Percentiles rank a stretch among this genome's conserved stretches.
These are phyloP conservation scores for Electrophaes corylata DNA, from an alignment of 2,888 invertebrate species.

Conservation along the genomic window DNA sequence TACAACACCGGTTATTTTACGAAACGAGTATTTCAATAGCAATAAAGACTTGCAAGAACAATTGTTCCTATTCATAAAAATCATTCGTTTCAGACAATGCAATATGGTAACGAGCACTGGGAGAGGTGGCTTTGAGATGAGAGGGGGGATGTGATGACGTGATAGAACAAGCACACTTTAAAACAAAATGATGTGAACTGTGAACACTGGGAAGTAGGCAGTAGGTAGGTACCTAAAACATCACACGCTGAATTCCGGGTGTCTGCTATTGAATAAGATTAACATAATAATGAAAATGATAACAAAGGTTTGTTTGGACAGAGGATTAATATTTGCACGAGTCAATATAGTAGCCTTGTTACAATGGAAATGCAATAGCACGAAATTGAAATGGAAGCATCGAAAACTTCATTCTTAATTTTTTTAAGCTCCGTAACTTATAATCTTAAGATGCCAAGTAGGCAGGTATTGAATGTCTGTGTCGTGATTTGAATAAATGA, in stretches of 20 bases:
- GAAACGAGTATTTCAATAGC: conserved; percentile 13
- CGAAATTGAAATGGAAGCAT: conserved; percentile 6
- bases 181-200: conserved; percentile 21
- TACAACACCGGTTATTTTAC: conserved; percentile 11
- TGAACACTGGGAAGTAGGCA: conserved; percentile 18
- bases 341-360: not conserved
- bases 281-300: conserved; percentile 21
- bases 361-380: conserved; percentile 13
- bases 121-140: conserved; percentile 3
- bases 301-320: conserved; percentile 11
- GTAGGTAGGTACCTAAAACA: conserved; percentile 37
- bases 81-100: conserved; percentile 14
- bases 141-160: conserved; percentile 19
- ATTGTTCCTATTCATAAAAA: conserved; percentile 11
- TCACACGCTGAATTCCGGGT: conserved; percentile 35
- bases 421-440: not conserved
- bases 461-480: no score
- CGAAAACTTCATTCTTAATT: not conserved
- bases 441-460: not conserved
- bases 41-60: conserved; percentile 10
- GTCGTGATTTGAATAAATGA: conserved; percentile 16
- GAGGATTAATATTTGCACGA: conserved; percentile 8
- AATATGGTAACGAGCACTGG: conserved; percentile 9
- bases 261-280: conserved; percentile 34
- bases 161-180: conserved; percentile 18